A percentile compares a stretch with the other conserved stretches of the same genome.
These are phyloP conservation scores for Limosa lapponica DNA, from an alignment of 2,797 vertebrate species.

Conservation along the genomic window DNA sequence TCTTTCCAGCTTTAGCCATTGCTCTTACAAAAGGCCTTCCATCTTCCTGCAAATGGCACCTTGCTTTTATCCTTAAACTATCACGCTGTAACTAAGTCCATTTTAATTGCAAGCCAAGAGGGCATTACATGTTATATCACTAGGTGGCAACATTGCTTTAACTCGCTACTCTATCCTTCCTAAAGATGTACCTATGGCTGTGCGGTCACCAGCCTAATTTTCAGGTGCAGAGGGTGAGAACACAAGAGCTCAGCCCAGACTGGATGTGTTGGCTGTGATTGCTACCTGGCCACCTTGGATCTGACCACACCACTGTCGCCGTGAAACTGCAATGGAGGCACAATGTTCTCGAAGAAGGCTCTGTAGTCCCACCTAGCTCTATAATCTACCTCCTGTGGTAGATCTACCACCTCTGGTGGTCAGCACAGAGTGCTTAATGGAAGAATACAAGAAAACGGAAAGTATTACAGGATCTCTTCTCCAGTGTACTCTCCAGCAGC, in stretches of 20 bases:
- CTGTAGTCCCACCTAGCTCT: background rate
- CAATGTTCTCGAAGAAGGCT: background rate
- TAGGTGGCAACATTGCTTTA: slow-evolving; percentile 44
- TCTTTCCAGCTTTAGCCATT: background rate
- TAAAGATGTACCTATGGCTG: accelerated
- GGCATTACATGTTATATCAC: background rate
- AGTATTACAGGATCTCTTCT: background rate
- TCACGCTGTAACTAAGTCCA: no score
- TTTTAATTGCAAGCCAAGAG: background rate
- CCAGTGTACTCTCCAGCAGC: background rate
- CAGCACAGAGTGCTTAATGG: background rate
- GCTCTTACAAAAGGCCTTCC: background rate
- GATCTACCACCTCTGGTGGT: background rate
- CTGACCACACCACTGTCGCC: accelerated
- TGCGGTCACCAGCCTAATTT: background rate
- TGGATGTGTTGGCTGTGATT: background rate
- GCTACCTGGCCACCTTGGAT: accelerated
- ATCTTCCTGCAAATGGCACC: background rate
- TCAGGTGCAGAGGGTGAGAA: background rate
- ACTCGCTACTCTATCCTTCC: background rate
- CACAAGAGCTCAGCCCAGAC: background rate
- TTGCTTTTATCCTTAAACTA: background rate
- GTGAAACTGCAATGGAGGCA: accelerated
- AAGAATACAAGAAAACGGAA: background rate
- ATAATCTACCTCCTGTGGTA: background rate